Base-by-base conservation (phyloP, 2,797 vertebrate species). In the Meda fulgida region DNA sequence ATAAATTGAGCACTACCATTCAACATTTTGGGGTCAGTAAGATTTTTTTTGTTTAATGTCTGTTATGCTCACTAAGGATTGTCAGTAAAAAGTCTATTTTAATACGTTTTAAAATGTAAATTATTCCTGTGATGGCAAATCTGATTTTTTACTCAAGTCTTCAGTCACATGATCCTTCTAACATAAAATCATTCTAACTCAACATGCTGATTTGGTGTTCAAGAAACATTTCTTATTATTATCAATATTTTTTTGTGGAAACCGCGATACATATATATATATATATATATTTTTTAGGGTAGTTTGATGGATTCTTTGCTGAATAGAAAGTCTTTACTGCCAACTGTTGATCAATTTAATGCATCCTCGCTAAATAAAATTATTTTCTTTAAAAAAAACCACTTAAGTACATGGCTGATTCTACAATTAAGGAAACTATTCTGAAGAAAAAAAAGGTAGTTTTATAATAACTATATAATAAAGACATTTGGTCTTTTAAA, bases 191-290 rank as follows among this genome's bases (percentile, higher is more conserved):
- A 13, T 55, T 76, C 31, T 36, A 23, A n/a, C n/a, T n/a, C n/a
- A n/a, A 34, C 34, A 76, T 53, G 3, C 29, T 53, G 72, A 53
- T 48, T 48, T 46, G n/a, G 7, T 72, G n/a, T 7, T 23, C 3
- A 76, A 53, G 29, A 51, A 23, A 13, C 2, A 29, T 38, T 70
- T 66, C 4, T 21, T 29, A 21, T 34, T 11, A 51, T 51, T 3
- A 26, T 67, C 4, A 38, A 38, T 21, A 13, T 43, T 43, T 26
- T n/a, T 71, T 46, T 46, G 23, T 40, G 5, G 36, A n/a, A 70
- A 70, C 3, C 0, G 0, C 13, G 0, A 70, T n/a, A 7, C 1
- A 11, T 58, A 3, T 43, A 38, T 7, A 3, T 34, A 3, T 34
- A 34, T 34, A 31, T 31, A 31, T 31, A 34, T 36, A 36, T 3